Evolutionary conservation across 1,140 invertebrate species (phyloP), one percentile per base, ranked within the genome.

Genomic region (Eubasilissa regina): DNA sequence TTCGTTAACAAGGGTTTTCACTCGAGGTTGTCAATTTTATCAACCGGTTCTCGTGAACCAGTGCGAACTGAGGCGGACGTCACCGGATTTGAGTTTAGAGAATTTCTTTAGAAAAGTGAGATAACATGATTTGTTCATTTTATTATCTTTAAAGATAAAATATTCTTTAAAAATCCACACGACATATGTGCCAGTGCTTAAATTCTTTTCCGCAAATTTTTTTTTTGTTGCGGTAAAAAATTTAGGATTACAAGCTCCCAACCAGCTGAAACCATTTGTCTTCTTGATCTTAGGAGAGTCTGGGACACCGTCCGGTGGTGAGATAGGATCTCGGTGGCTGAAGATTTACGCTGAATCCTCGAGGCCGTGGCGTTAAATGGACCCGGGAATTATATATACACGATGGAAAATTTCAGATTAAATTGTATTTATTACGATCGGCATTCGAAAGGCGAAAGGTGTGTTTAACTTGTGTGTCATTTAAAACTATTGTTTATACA

Each of bases 351-450:
- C 64, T 6, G 13, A 21, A 44, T 45, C 64, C 64, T 48, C 64
- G 35, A 19, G 64, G 43, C 64, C 12, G 15, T 68, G 64, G 64
- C 64, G 64, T 68, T 47, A 68, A 68, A 68, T 13, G 25, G 64
- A 15, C 6, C 64, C 43, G 44, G 44, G 64, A 68, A 68, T 68
- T 68, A 68, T 45, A 45, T 45, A 68, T 17, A 68, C 64, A 68
- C 64, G 64, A 68, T 68, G 13, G 64, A 45, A 68, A 43, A 44
- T 68, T 15, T 12, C 64, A 48, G 64, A 68, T 68, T 68, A 68
- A 68, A 68, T 48, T 68, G 64, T 68, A 68, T 47, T 68, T 68
- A 68, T 68, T 68, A 45, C 64, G 64, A 47, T 68, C 64, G 15
- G 44, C 64, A 15, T 51, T 19, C 19, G 25, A 19, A 43, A 10